Evolutionary conservation across 1,140 invertebrate genomes (phyloP).

Genomic region (Luehdorfia chinensis): DNA sequence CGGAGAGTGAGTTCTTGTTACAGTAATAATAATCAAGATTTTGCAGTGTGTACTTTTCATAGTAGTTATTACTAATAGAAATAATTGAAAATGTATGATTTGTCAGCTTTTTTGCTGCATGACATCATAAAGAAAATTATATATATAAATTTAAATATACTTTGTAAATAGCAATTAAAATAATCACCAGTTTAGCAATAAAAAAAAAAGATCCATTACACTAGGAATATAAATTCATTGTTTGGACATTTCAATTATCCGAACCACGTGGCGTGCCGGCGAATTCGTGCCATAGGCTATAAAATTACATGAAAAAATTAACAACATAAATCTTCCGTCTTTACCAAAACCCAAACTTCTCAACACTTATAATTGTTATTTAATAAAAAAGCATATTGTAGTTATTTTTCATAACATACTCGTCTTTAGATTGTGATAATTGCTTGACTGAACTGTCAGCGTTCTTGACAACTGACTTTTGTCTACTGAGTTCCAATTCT

Average conservation of each 20-base stretch:
- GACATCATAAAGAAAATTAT: too few relatives aligned
- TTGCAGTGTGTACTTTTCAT: slow-evolving; percentile 22
- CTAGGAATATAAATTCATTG: slow-evolving; percentile 62
- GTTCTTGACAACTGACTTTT: too few relatives aligned
- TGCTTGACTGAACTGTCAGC: too few relatives aligned
- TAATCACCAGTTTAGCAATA: slow-evolving; percentile 31
- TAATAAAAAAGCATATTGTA: too few relatives aligned
- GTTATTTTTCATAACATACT: background rate
- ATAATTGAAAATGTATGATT: too few relatives aligned
- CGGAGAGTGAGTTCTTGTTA: slow-evolving; percentile 45
- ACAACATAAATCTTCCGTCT: slow-evolving; percentile 35
- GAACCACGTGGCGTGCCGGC: slow-evolving; percentile 64
- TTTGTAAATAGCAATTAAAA: slow-evolving; percentile 5
- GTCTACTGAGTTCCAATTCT: too few relatives aligned
- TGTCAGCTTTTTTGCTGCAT: background rate
- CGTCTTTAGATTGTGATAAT: slow-evolving; percentile 26
- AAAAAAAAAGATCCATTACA: slow-evolving; percentile 51
- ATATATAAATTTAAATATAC: too few relatives aligned
- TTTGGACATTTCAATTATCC: slow-evolving; percentile 73
- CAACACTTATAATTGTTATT: too few relatives aligned
- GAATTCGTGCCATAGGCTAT: slow-evolving; percentile 68
- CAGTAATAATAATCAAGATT: slow-evolving; percentile 65
- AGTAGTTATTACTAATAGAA: too few relatives aligned
- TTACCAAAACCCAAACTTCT: background rate
- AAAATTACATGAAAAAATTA: slow-evolving; percentile 52